Evolutionary conservation across 2,888 invertebrate genomes (phyloP), one percentile per base, ranked within the genome.

Genomic region (Deilephila elpenor): DNA sequence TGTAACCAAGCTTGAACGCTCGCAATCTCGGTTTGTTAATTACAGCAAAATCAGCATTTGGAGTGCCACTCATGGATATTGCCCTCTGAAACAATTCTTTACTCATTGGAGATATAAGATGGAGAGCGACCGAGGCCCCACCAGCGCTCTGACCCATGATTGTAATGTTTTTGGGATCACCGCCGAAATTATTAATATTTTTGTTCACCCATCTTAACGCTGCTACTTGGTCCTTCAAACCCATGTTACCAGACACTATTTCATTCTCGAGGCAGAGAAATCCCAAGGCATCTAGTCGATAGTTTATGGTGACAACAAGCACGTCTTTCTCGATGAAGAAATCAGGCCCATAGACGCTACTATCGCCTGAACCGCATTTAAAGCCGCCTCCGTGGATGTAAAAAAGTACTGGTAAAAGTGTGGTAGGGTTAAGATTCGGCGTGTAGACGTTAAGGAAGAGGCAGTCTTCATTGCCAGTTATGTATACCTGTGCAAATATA

Each of bases 211-310:
- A 83, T 71, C 70, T 75, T 19, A 83, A 20, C 5, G 82, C 83
- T 8, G 78, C 76, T 0, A 82, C 79, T 73, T 83, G 81, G 32
- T 83, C 83, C 59, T 95, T 95, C n/a, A 95, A 80, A 0, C 95
- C 95, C 76, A 93, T 93, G 81, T 96, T 96, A 19, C 96, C 96
- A 0, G 95, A 94, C 0, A 93, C 95, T 78, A 91, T 93, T 29
- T 79, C 77, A 32, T 93, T 93, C 34, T 86, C 83, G 11, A 95
- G 91, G 25, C 95, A 94, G 1, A 96, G 83, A 76, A 95, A 96
- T 1, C 95, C 95, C 7, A 95, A 78, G 0, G 90, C 88, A 0
- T 94, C 95, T 7, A 89, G 76, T 75, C 95, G 86, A 76, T 94
- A 95, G 79, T 95, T 95, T 0, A 95, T 77, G 0, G 95, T 95